Percentiles rank a stretch among this genome's conserved stretches.
Evolutionary conservation across 2,113 vertebrate genomes (phyloP).

Genomic region (Mormyrus iriodes): DNA sequence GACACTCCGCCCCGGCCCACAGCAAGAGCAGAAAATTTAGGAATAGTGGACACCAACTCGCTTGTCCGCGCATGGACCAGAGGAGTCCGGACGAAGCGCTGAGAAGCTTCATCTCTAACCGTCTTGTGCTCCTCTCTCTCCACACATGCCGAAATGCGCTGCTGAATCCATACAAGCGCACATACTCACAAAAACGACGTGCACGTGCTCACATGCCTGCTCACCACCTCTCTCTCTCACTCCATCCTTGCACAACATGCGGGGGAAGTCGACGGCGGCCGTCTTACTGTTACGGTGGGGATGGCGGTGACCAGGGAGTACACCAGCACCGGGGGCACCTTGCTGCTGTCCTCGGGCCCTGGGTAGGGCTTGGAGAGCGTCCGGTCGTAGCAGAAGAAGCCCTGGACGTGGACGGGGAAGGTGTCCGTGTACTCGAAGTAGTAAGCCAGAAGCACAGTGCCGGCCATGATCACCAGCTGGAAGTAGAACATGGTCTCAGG

Average conservation of each 20-base stretch:
- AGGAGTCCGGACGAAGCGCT: neutral
- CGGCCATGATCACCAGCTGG: slow-evolving; percentile 83
- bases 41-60: neutral
- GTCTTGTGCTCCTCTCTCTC: neutral
- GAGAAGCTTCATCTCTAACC: neutral
- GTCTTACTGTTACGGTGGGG: slow-evolving; percentile 73
- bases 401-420: slow-evolving; percentile 80
- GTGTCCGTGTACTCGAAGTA: slow-evolving; percentile 89
- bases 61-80: slow-evolving; percentile 17
- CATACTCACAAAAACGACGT: neutral
- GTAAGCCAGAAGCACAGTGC: slow-evolving; percentile 79
- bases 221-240: neutral
- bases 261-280: neutral
- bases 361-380: slow-evolving; percentile 81
- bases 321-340: slow-evolving; percentile 73
- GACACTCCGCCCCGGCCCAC: neutral
- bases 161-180: neutral
- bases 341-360: slow-evolving; percentile 73
- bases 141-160: neutral
- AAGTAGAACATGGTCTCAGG: slow-evolving; percentile 63
- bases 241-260: neutral
- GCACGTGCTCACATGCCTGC: neutral
- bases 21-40: neutral
- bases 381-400: slow-evolving; percentile 86
- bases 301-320: slow-evolving; percentile 77